These are phyloP conservation scores for Amiota mariae DNA, from an alignment of 2,888 invertebrate genomes.

Conservation along the genomic window DNA sequence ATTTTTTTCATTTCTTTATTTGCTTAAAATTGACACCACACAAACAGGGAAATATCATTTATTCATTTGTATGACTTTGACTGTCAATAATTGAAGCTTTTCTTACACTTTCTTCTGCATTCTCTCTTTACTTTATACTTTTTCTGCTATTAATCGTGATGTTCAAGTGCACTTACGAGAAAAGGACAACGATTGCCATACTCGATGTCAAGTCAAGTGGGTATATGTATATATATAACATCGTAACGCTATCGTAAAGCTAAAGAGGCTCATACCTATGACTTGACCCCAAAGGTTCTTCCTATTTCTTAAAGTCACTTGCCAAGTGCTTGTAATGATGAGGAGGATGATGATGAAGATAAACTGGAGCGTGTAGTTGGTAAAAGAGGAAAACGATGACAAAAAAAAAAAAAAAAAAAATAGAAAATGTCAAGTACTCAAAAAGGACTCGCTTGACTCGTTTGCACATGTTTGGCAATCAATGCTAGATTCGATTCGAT, in stretches of 20 bases:
- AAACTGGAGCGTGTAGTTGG: too few relatives aligned
- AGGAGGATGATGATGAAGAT: too few relatives aligned
- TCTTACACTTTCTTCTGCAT: too few relatives aligned
- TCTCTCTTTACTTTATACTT: too few relatives aligned
- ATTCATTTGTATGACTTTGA: too few relatives aligned
- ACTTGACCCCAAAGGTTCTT: too few relatives aligned
- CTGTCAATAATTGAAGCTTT: too few relatives aligned
- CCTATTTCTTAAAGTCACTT: too few relatives aligned
- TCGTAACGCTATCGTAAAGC: neutral
- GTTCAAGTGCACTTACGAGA: conserved; percentile 8
- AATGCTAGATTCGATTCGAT: conserved; percentile 10
- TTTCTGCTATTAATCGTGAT: too few relatives aligned
- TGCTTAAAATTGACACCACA: too few relatives aligned
- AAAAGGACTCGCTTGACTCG: neutral
- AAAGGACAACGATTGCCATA: conserved; percentile 21
- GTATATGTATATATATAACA: neutral
- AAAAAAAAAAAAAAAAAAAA: neutral
- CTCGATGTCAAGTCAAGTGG: conserved; percentile 14
- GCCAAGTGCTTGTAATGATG: neutral
- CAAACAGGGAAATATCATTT: too few relatives aligned
- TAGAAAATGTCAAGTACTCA: conserved; percentile 25
- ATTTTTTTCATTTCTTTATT: neutral
- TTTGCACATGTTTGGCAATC: conserved; percentile 22
- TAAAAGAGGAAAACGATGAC: too few relatives aligned
- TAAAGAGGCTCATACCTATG: neutral